A percentile compares a stretch with the other conserved stretches of the same genome.
phyloP scores from a whole-genome alignment of 2,797 vertebrate species.

The Poeciliopsis presidionis region DNA sequence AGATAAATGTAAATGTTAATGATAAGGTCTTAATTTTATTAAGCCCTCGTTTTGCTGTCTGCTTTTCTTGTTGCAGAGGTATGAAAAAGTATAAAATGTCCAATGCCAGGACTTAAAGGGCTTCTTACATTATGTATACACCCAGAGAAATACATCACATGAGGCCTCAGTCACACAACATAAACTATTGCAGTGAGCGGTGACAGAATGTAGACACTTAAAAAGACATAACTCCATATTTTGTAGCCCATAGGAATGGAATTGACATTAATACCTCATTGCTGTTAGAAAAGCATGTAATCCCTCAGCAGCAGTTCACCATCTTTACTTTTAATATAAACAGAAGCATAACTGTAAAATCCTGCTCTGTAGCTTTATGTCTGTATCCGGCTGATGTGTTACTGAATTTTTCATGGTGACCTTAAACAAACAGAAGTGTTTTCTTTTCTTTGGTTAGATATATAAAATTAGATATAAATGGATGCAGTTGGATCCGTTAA shows the following conservation, averaged over 20 bases:
- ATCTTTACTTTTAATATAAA: constrained; percentile 18
- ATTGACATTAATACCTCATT: constrained; percentile 37
- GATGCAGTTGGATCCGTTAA: background rate
- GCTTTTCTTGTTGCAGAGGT: constrained; percentile 29
- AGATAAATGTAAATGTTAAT: background rate
- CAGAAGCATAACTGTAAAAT: background rate
- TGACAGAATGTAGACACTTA: constrained; percentile 54
- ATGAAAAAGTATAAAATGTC: constrained; percentile 21
- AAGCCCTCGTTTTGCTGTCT: background rate
- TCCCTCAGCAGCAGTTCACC: constrained; percentile 17
- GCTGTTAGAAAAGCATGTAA: constrained; percentile 32
- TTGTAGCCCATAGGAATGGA: constrained; percentile 28
- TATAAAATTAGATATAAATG: background rate
- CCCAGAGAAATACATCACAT: constrained; percentile 32
- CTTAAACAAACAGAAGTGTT: background rate
- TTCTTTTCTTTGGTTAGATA: background rate
- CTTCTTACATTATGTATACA: constrained; percentile 42
- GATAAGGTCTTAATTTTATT: background rate
- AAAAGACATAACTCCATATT: constrained; percentile 35
- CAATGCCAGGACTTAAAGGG: constrained; percentile 28
- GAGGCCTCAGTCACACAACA: constrained; percentile 42
- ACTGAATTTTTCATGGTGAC: background rate
- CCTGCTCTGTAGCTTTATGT: background rate
- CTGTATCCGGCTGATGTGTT: background rate
- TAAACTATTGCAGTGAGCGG: constrained; percentile 57